These are phyloP conservation scores for Montipora foliosa DNA, from an alignment of 64 coral and sea anemone genomes.

Conservation along the genomic window DNA sequence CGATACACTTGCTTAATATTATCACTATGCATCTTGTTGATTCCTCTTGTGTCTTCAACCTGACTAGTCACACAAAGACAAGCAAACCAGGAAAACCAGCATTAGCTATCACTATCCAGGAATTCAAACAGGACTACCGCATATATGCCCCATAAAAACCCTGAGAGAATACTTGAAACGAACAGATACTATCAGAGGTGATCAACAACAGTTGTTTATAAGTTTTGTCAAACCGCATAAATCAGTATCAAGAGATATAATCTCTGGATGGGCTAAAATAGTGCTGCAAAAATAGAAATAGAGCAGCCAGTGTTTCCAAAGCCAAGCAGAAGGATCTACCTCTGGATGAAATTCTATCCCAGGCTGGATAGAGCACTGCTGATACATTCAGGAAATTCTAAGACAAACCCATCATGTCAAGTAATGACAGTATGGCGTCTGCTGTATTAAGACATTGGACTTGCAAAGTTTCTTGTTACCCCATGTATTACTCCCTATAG, in stretches of 20 bases:
- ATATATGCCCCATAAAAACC: constrained; percentile 29
- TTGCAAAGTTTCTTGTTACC: background rate
- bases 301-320: constrained; percentile 54
- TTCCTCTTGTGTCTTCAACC: constrained; percentile 16
- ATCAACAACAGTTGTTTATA: too few species aligned
- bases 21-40: constrained; percentile 27
- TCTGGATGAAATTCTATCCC: constrained; percentile 39
- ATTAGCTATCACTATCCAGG: constrained; percentile 36
- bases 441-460: background rate
- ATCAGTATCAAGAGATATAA: too few species aligned
- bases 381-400: constrained; percentile 31
- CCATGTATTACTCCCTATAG: background rate
- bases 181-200: background rate
- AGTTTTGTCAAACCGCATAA: too few species aligned
- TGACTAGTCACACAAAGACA: constrained; percentile 36
- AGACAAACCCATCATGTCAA: background rate
- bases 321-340: constrained; percentile 58
- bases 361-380: constrained; percentile 38
- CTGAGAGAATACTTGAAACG: constrained; percentile 42
- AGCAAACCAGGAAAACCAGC: constrained; percentile 25
- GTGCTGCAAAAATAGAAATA: constrained; percentile 46
- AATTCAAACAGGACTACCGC: constrained; percentile 29
- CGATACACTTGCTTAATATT: constrained; percentile 37
- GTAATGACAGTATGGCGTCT: too few species aligned
- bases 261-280: background rate